These are phyloP conservation scores for Colletes gigas DNA, from an alignment of 1,140 invertebrate genomes.

Conservation along the genomic window DNA sequence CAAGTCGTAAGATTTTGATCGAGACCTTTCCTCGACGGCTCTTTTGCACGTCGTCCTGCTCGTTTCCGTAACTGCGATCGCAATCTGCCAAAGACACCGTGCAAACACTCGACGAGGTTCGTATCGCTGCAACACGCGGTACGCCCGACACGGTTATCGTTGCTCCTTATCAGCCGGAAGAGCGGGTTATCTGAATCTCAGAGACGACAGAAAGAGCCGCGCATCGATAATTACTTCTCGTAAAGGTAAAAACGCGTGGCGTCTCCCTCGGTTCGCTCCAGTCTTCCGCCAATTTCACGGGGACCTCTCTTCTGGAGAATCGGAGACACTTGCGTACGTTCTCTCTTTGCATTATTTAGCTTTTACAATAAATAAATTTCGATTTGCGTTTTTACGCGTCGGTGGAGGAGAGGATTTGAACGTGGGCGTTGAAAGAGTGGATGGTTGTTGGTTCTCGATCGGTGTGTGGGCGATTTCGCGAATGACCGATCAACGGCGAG, in stretches of 20 bases:
- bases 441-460: neutral
- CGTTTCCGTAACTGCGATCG: neutral
- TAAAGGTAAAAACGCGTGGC: slow-evolving; percentile 63
- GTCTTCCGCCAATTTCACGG: slow-evolving; percentile 21
- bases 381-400: too few relatives aligned
- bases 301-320: slow-evolving; percentile 18
- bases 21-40: neutral
- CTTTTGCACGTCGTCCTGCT: neutral
- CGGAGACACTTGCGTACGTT: neutral
- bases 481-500: neutral
- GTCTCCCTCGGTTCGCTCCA: neutral
- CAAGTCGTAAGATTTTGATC: neutral
- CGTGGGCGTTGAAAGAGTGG: too few relatives aligned
- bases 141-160: slow-evolving; percentile 35
- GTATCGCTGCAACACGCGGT: slow-evolving; percentile 11
- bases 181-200: slow-evolving; percentile 61
- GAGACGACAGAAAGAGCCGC: slow-evolving; percentile 44
- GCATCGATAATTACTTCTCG: slow-evolving; percentile 74
- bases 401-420: too few relatives aligned
- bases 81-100: slow-evolving; percentile 19
- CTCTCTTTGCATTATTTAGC: too few relatives aligned
- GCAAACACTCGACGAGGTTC: neutral
- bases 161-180: slow-evolving; percentile 62
- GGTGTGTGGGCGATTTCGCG: neutral
- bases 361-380: too few relatives aligned